Conservation (phyloP, 2,888 invertebrate genomes). For the Rhagium mordax region DNA sequence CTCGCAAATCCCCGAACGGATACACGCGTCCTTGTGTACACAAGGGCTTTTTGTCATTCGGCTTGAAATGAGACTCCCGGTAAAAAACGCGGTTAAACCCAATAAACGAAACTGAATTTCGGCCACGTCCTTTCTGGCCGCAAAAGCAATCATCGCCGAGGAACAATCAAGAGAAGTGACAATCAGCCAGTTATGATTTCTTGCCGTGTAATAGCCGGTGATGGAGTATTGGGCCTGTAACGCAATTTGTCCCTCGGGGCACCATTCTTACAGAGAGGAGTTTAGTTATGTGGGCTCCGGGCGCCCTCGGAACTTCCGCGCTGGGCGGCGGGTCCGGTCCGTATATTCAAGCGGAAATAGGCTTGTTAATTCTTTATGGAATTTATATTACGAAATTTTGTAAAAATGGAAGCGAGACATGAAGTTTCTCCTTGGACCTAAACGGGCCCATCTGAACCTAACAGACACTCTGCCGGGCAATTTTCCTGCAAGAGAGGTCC, state of each 20-base stretch:
- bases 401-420: not conserved
- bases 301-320: not conserved
- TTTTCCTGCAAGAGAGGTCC: conserved; percentile 27
- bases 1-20: no score
- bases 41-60: not conserved
- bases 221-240: conserved; percentile 30
- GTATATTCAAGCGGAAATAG: not conserved
- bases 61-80: not conserved
- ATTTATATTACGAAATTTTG: no score
- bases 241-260: conserved; percentile 28
- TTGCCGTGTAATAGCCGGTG: conserved; percentile 30
- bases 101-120: conserved; percentile 28
- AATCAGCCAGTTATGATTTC: conserved; percentile 34
- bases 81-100: conserved; percentile 12
- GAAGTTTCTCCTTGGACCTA: not conserved
- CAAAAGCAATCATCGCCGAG: conserved; percentile 28
- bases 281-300: conserved; percentile 7
- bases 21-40: not conserved
- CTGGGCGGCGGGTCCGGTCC: not conserved
- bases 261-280: not conserved
- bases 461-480: not conserved
- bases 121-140: conserved; percentile 12
- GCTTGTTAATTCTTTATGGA: no score
- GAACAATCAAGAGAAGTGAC: conserved; percentile 30
- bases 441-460: not conserved